These are phyloP conservation scores for Hyles euphorbiae DNA, from an alignment of 1,140 invertebrate genomes.

Conservation along the genomic window DNA sequence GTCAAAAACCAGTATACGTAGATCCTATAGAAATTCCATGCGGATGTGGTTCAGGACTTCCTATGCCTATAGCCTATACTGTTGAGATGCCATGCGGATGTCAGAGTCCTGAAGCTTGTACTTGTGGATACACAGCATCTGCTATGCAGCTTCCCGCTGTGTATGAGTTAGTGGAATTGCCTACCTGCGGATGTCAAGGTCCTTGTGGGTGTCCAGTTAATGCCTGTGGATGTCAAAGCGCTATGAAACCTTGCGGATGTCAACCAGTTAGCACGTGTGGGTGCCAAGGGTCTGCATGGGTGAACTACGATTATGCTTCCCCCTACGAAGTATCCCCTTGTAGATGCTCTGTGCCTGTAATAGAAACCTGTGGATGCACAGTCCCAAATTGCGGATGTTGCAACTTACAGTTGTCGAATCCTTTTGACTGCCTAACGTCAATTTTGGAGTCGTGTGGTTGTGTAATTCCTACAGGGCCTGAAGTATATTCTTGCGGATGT, in stretches of 20 bases:
- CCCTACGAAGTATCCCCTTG: too few relatives aligned
- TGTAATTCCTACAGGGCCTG: too few relatives aligned
- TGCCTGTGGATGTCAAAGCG: slow-evolving; percentile 1
- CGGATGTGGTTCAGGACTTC: slow-evolving; percentile 2
- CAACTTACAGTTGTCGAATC: too few relatives aligned
- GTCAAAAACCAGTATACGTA: slow-evolving; percentile 10
- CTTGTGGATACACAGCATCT: slow-evolving; percentile 5
- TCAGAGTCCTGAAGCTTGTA: not conserved
- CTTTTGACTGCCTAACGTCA: too few relatives aligned
- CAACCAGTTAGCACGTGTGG: not conserved
- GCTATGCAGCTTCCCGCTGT: not conserved
- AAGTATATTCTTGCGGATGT: not conserved
- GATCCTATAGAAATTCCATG: slow-evolving; percentile 9
- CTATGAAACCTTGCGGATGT: slow-evolving; percentile 1
- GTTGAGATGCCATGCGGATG: slow-evolving; percentile 15
- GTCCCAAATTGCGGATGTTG: not conserved
- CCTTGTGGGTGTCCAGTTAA: slow-evolving; percentile 2
- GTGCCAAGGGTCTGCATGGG: not conserved
- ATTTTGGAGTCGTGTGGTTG: too few relatives aligned
- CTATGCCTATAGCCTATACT: not conserved
- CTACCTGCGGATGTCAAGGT: not conserved
- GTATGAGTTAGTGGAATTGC: not conserved
- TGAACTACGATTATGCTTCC: not conserved
- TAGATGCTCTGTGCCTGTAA: too few relatives aligned
- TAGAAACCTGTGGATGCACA: not conserved